These are phyloP conservation scores for Gambusia yucatana DNA, from an alignment of 2,797 vertebrate species.

Conservation along the genomic window DNA sequence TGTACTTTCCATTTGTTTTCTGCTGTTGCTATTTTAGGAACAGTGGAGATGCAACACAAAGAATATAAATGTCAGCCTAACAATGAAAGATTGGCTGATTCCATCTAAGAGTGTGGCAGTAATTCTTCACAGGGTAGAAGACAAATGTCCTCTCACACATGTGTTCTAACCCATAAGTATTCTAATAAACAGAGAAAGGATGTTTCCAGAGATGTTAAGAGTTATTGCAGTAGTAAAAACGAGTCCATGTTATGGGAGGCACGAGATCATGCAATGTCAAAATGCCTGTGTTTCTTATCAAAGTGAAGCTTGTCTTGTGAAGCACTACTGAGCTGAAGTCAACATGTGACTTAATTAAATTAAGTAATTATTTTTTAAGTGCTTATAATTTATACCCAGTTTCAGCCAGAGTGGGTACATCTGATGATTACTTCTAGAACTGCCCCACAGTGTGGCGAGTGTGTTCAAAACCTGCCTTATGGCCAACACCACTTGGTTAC, in stretches of 20 bases:
- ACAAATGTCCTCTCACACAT: conserved; percentile 47
- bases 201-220: conserved; percentile 25
- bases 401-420: not conserved
- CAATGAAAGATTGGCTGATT: conserved; percentile 65
- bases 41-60: conserved; percentile 47
- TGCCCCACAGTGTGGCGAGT: not conserved
- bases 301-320: not conserved
- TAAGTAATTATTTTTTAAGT: not conserved
- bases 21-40: conserved; percentile 31
- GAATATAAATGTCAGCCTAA: conserved; percentile 57
- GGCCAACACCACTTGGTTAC: not conserved
- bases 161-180: conserved; percentile 42
- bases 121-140: conserved; percentile 55
- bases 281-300: not conserved
- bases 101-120: conserved; percentile 39
- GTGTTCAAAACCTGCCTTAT: not conserved
- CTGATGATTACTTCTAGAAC: not conserved
- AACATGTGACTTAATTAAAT: not conserved
- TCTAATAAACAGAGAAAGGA: conserved; percentile 40
- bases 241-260: not conserved
- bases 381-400: not conserved
- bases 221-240: conserved; percentile 15
- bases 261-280: not conserved
- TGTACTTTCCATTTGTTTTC: conserved; percentile 60
- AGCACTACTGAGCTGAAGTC: not conserved